Evolutionary conservation across 1,140 invertebrate species (phyloP).

Genomic region (Drosophila saltans): DNA sequence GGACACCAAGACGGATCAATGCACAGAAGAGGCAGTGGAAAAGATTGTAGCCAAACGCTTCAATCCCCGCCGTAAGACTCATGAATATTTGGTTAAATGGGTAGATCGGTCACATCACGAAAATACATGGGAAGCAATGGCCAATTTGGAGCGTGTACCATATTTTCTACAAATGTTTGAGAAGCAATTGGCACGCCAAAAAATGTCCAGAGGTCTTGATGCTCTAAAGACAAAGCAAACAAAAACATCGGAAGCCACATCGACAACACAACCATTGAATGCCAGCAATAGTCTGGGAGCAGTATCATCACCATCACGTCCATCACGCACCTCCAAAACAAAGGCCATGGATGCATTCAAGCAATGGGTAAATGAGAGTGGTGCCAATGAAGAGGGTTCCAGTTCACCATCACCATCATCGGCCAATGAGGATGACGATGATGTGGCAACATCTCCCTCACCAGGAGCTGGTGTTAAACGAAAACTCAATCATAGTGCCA

Average conservation of each 20-base stretch:
- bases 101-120: conserved; percentile 89
- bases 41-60: conserved; percentile 92
- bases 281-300: conserved; percentile 42
- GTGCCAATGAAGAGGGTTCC: conserved; percentile 51
- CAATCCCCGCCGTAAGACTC: conserved; percentile 89
- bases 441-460: conserved; percentile 23
- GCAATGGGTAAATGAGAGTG: conserved; percentile 85
- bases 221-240: conserved; percentile 65
- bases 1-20: conserved; percentile 71
- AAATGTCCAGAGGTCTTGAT: conserved; percentile 85
- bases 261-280: conserved; percentile 26
- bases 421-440: conserved; percentile 64
- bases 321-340: conserved; percentile 90
- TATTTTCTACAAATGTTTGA: conserved; percentile 91
- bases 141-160: conserved; percentile 89
- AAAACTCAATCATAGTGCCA: conserved; percentile 72
- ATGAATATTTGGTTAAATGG: conserved; percentile 93
- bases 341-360: conserved; percentile 93
- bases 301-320: conserved; percentile 84
- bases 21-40: conserved; percentile 85
- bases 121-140: conserved; percentile 91
- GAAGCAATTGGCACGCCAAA: conserved; percentile 89
- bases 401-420: conserved; percentile 55
- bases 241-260: conserved; percentile 20
- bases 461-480: conserved; percentile 59